Base-by-base conservation (phyloP, 2,113 vertebrate species). In the Ammodytes dubius region DNA sequence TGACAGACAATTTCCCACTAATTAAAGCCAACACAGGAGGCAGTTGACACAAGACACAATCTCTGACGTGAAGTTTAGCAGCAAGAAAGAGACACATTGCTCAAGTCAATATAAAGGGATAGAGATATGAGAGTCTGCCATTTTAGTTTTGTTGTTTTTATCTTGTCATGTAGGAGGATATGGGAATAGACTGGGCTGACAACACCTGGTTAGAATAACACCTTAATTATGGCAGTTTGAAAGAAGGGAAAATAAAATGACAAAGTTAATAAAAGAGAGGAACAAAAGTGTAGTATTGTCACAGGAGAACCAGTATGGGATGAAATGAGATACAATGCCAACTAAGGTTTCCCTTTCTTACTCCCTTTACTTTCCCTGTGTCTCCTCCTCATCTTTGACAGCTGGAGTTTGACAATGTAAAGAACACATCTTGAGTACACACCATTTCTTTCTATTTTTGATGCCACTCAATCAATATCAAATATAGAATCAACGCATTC, bases 11-110 rank as follows among this genome's bases (percentile, higher is more conserved):
- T 50, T 71, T 81, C 67, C 37, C 64, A 58, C 68, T 80, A 81
- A 88, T 90, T 86, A 85, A 72, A 84, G 65, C 47, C 81, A 70
- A 49, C 67, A 71, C 54, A 69, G 74, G 64, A 85, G 66, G 42
- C 64, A 7, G 77, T 54, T 77, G 77, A 87, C 66, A 61, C 58
- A 9, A 82, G 66, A 64, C 63, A 70, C 45, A 49, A 69, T 79
- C 75, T 82, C 70, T 77, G 54, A 84, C 27, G 60, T 47, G 40
- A 79, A 74, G 39, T 49, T 56, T 35, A 58, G 27, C 39, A n/a
- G 61, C 45, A 14, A 10, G 45, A 64, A 8, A 50, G 39, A 66
- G 40, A 37, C n/a, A 8, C 6, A 19, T 7, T n/a, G 46, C 50
- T 75, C 7, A 66, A 75, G 66, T 40, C 19, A 53, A n/a, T 49